Evolutionary conservation across 2,113 vertebrate species (phyloP).

Genomic region (Stercorarius parasiticus): DNA sequence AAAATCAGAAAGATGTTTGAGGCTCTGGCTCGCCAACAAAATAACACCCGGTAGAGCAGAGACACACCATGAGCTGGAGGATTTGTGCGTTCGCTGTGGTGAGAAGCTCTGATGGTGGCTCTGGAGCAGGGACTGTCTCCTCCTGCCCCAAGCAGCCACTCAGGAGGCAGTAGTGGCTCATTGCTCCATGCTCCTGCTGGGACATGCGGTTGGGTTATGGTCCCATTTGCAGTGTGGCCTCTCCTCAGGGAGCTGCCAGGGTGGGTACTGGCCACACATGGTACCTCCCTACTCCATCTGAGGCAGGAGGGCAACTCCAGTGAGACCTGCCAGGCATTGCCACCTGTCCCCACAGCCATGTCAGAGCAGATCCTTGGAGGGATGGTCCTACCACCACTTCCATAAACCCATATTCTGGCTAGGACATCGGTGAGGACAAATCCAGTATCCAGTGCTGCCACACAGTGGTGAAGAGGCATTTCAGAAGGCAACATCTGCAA

Average conservation of each 20-base stretch:
- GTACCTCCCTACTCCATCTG: not conserved
- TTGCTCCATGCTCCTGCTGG: not conserved
- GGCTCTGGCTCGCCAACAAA: not conserved
- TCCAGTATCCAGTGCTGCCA: constrained; percentile 51
- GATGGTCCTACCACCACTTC: not conserved
- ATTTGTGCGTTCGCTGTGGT: not conserved
- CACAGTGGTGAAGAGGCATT: constrained; percentile 37
- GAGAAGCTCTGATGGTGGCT: not conserved
- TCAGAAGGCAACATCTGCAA: not conserved
- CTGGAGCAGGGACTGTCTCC: not conserved
- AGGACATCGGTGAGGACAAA: not conserved
- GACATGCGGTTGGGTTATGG: rapidly evolving
- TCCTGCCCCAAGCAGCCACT: not conserved
- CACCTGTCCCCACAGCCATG: not conserved
- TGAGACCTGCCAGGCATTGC: not conserved
- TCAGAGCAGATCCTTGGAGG: not conserved
- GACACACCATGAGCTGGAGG: not conserved
- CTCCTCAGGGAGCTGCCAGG: not conserved
- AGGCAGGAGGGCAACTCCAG: not conserved
- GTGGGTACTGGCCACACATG: not conserved
- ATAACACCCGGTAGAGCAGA: not conserved
- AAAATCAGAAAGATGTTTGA: not conserved
- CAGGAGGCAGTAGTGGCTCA: not conserved
- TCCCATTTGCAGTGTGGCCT: not conserved
- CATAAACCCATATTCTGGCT: not conserved